Conservation (phyloP, 37 sponge, comb jelly and placozoan species). For the Halisarca cf. caerulea region DNA sequence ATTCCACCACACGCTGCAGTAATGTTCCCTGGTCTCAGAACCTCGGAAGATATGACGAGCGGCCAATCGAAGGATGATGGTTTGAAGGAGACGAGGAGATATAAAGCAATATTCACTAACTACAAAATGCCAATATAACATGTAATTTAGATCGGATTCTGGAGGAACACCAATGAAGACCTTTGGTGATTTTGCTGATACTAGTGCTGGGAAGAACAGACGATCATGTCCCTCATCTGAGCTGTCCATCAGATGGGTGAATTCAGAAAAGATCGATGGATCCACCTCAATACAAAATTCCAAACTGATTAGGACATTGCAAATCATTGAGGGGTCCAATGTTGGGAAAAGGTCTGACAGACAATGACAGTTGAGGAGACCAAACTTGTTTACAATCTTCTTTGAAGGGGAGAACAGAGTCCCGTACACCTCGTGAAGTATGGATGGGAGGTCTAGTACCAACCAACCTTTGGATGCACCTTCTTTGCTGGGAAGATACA, state of each 20-base stretch:
- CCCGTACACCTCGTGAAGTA: constrained; percentile 1
- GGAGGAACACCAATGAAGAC: neutral
- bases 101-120: neutral
- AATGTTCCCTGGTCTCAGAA: neutral
- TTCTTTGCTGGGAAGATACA: neutral
- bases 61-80: constrained; percentile 2
- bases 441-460: neutral
- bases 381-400: constrained; percentile 9
- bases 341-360: neutral
- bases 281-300: constrained; percentile 1
- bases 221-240: neutral
- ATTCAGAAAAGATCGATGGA: neutral
- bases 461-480: neutral
- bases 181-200: neutral
- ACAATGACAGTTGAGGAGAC: neutral
- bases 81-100: constrained; percentile 15
- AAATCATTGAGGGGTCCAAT: neutral
- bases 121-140: neutral
- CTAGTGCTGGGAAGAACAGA: constrained; percentile 6
- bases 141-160: neutral
- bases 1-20: constrained; percentile 13
- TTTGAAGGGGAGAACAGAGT: neutral
- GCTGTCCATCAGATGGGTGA: neutral
- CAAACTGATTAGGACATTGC: neutral
- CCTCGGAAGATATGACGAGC: neutral